Evolutionary conservation across 2,888 invertebrate species (phyloP), one percentile per base, ranked within the genome.

Genomic region (Papilio gigon): DNA sequence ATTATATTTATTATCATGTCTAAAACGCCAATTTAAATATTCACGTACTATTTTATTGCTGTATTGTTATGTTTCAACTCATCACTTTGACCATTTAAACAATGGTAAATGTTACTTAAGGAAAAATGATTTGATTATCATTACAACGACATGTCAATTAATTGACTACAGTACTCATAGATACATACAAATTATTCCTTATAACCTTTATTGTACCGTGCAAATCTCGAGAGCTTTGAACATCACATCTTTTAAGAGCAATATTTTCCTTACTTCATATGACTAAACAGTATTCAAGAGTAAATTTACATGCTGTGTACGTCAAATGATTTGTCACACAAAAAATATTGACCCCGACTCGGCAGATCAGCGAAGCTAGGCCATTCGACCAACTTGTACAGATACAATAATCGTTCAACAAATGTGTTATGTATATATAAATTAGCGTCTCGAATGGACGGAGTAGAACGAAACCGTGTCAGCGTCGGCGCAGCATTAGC

Each of bases 391-490:
- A 60, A 20, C 50, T 35, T 53, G 20, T 60, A 53, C 30, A 61
- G 65, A 62, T 65, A 65, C 65, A 65, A 65, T 62, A 64, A 70
- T 70, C 69, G 37, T 30, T 11, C 56, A 44, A 61, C 40, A 65
- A 62, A 65, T 61, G 61, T 65, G 65, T 71, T 73, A 73, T 72
- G 72, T 76, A 77, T 76, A 75, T 75, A 75, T 77, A 78, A 81
- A 84, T 79, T 78, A 77, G 81, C 78, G 82, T 83, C 81, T 80
- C 79, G 76, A 83, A 82, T 80, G 75, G 76, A 73, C 70, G 72
- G 76, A 56, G 30, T 30, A 73, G 73, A 72, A 73, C 72, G 76
- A 78, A 86, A 84, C 84, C 80, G 82, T 85, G 86, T 85, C 83
- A 84, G 62, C 67, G 64, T 50, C 78, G 72, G 68, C 71, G 75